Percentiles rank a stretch among this genome's conserved stretches.
These are phyloP conservation scores for Drosophila siamana DNA, from an alignment of 2,888 invertebrate genomes.

Conservation along the genomic window DNA sequence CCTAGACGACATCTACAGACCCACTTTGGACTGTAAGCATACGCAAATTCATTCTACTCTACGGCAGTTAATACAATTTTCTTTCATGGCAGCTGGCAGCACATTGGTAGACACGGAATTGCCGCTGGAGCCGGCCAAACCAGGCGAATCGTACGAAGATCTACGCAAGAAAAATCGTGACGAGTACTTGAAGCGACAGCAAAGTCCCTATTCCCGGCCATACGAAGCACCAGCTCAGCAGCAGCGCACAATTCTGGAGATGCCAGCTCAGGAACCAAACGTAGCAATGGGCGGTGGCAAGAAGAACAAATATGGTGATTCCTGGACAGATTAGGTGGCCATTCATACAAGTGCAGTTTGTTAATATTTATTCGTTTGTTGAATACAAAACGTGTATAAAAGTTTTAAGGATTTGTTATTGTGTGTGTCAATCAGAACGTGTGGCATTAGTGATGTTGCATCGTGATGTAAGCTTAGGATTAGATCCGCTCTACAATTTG, in stretches of 20 bases:
- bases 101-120: conserved; percentile 85
- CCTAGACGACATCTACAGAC: conserved; percentile 87
- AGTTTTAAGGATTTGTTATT: conserved; percentile 15
- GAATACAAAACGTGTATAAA: conserved; percentile 40
- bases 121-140: conserved; percentile 85
- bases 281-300: conserved; percentile 26
- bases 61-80: not conserved
- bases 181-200: conserved; percentile 86
- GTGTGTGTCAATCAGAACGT: conserved; percentile 27
- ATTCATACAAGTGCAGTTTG: conserved; percentile 28
- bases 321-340: conserved; percentile 80
- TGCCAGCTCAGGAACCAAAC: conserved; percentile 17
- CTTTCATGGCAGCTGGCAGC: conserved; percentile 44
- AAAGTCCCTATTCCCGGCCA: conserved; percentile 72
- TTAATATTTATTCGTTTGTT: conserved; percentile 48
- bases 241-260: conserved; percentile 26
- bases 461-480: conserved; percentile 26
- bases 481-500: conserved; percentile 54
- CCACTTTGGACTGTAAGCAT: conserved; percentile 86
- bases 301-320: conserved; percentile 84
- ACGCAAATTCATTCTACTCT: not conserved
- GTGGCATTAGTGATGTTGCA: conserved; percentile 43
- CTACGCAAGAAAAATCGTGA: conserved; percentile 90
- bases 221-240: conserved; percentile 64
- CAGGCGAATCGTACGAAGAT: conserved; percentile 89